Evolutionary conservation across 2,888 invertebrate species (phyloP), one percentile per base, ranked within the genome.

Genomic region (Drosophila lacicola): DNA sequence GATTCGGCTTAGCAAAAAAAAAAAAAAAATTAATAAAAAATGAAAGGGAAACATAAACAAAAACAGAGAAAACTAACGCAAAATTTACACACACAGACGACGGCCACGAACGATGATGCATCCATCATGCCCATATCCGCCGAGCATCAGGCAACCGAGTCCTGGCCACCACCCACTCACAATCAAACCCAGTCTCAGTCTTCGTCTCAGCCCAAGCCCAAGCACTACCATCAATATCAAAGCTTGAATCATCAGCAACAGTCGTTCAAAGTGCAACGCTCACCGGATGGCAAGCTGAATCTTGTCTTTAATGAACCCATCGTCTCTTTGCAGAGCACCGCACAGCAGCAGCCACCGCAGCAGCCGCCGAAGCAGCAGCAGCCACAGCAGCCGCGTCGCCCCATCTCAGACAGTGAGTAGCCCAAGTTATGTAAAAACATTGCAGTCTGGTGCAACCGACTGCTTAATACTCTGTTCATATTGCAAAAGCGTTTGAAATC

Each of bases 211-310:
- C 21, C 62, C 60, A 54, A 68, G 71, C 39, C 82, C 60, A 72
- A 68, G 76, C 76, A 68, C 51, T 85, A 86, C 69, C 77, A 73
- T 74, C 90, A 76, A 67, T 80, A 77, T 84, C 78, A 74, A 77
- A 87, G 83, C 65, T 66, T 86, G 72, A 86, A 60, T 62, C 81
- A 86, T 66, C 76, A 81, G 62, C 81, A 80, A 57, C 90, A 90
- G 69, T 71, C 88, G 67, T 91, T 92, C 74, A 92, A 91, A 90
- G 91, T 92, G 77, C 91, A 91, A 82, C 85, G 92, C 79, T 86
- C 88, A 64, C 90, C 90, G 66, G 90, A 92, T 72, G 91, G 91
- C 75, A 91, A 90, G 86, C 89, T 92, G 68, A 90, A 89, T 84
- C 78, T 90, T 42, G 90, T 92, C 78, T 91, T 90, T 90, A 91